Conservation (phyloP, 2,888 invertebrate species). For the Villa cingulata region DNA sequence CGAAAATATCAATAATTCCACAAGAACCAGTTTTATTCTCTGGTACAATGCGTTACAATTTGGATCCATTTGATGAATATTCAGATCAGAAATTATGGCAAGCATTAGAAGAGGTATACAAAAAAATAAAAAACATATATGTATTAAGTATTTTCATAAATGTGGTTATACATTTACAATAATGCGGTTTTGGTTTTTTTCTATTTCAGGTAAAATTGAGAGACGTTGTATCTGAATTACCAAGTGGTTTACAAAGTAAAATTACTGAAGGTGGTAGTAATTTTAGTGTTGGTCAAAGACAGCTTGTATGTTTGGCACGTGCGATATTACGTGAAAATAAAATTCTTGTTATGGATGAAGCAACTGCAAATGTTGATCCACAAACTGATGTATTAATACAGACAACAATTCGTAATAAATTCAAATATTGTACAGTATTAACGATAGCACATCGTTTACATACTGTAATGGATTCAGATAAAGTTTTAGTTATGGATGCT, state of each 20-base stretch:
- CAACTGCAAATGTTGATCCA: constrained; percentile 86
- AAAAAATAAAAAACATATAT: too few species aligned
- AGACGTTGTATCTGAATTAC: constrained; percentile 48
- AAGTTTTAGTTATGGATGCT: constrained; percentile 55
- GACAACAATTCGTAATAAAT: constrained; percentile 62
- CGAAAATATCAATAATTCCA: constrained; percentile 70
- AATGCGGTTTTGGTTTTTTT: too few species aligned
- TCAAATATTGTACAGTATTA: constrained; percentile 66
- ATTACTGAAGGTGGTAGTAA: constrained; percentile 66
- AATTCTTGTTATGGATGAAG: constrained; percentile 80
- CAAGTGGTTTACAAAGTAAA: constrained; percentile 52
- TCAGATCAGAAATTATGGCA: constrained; percentile 68
- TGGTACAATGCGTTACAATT: constrained; percentile 73
- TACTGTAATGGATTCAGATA: constrained; percentile 55
- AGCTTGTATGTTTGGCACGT: constrained; percentile 77
- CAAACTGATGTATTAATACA: constrained; percentile 77
- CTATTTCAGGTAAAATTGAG: constrained; percentile 42
- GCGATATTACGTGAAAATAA: constrained; percentile 74
- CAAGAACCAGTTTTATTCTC: constrained; percentile 77
- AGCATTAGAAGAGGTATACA: constrained; percentile 63
- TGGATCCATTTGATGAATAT: constrained; percentile 78
- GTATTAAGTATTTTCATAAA: too few species aligned
- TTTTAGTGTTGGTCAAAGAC: constrained; percentile 85
- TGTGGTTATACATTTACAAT: too few species aligned
- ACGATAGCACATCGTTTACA: constrained; percentile 83